Evolutionary conservation across 2,113 vertebrate species (phyloP).

Genomic region (Pycnonotus jocosus): DNA sequence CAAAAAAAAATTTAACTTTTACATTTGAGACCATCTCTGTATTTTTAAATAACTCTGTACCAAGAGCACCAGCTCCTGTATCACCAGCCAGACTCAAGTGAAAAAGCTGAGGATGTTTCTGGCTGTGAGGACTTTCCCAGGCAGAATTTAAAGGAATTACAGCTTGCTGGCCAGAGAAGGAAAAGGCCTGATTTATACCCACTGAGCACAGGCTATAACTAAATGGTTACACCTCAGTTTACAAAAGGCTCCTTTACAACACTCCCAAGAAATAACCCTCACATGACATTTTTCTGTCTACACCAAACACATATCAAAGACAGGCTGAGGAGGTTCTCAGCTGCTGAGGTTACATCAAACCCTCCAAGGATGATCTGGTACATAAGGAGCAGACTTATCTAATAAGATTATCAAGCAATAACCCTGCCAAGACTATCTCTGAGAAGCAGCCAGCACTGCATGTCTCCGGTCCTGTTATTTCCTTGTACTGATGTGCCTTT

Average conservation of each 20-base stretch:
- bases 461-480: neutral
- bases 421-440: neutral
- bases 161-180: neutral
- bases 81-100: neutral
- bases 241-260: neutral
- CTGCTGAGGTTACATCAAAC: slow-evolving; percentile 14
- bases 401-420: slow-evolving; percentile 30
- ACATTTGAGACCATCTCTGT: neutral
- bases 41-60: neutral
- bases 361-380: neutral
- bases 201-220: neutral
- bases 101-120: neutral
- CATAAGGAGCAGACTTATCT: neutral
- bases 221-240: neutral
- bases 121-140: neutral
- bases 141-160: neutral
- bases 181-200: neutral
- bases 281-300: neutral
- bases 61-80: neutral
- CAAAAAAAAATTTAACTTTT: neutral
- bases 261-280: neutral
- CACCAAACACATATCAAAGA: neutral
- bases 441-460: neutral
- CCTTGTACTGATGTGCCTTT: rapidly evolving
- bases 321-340: neutral